phyloP scores from a whole-genome alignment of 2,797 vertebrate genomes.

The Chelidonichthys spinosus region DNA sequence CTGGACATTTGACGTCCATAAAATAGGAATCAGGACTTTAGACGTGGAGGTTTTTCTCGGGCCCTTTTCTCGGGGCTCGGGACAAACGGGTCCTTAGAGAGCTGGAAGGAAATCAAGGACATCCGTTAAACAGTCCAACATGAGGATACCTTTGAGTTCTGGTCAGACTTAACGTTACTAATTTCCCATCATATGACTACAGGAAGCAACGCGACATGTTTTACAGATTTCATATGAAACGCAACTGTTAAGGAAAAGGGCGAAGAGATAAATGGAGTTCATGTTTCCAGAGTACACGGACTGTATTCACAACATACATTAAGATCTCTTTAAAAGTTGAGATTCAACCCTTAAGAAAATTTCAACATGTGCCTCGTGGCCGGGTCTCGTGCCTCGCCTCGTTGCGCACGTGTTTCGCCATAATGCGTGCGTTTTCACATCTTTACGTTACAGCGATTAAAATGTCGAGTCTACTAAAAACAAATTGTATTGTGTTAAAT shows the following conservation, averaged over 20 bases:
- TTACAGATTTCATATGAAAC: background rate
- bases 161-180: too few relatives aligned
- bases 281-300: background rate
- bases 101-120: slow-evolving; percentile 67
- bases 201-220: background rate
- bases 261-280: rapidly evolving
- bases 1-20: slow-evolving; percentile 95
- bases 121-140: too few relatives aligned
- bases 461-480: rapidly evolving
- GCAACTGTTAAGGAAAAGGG: background rate
- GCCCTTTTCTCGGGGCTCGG: slow-evolving; percentile 89
- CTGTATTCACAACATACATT: background rate
- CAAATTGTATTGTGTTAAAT: rapidly evolving
- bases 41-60: slow-evolving; percentile 93
- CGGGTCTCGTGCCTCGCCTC: slow-evolving; percentile 46
- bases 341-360: background rate
- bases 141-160: background rate
- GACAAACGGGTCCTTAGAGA: slow-evolving; percentile 91
- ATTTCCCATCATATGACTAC: background rate
- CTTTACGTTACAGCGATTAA: background rate
- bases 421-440: slow-evolving; percentile 55
- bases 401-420: slow-evolving; percentile 76
- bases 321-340: rapidly evolving
- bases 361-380: background rate
- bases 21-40: slow-evolving; percentile 95